phyloP scores from a whole-genome alignment of 2,888 invertebrate species.

The Drosophila mulleri region DNA sequence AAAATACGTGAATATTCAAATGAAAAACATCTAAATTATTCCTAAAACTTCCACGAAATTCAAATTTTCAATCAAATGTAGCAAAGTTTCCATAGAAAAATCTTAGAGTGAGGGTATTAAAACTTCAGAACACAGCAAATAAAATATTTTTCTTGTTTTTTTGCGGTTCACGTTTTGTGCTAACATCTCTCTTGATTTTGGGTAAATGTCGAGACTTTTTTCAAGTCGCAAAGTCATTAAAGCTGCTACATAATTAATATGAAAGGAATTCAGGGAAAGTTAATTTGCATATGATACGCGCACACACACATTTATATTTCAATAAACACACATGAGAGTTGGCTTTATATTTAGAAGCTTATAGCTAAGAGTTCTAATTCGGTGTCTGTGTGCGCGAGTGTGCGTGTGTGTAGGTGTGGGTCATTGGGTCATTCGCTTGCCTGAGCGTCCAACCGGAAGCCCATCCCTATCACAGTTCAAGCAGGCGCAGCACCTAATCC shows the following conservation, averaged over 20 bases:
- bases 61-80: background rate
- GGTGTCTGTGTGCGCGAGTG: background rate
- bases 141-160: background rate
- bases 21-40: background rate
- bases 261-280: conserved; percentile 23
- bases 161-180: background rate
- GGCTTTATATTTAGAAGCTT: conserved; percentile 27
- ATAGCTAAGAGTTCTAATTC: background rate
- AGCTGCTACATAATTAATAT: conserved; percentile 48
- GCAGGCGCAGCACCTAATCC: conserved; percentile 40
- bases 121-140: no score
- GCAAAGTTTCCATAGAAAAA: no score
- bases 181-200: background rate
- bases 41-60: background rate
- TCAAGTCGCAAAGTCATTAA: conserved; percentile 47
- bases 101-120: background rate
- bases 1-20: background rate
- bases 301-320: conserved; percentile 6
- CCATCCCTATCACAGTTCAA: conserved; percentile 23
- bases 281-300: conserved; percentile 42
- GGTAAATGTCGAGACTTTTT: conserved; percentile 24
- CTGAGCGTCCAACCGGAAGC: conserved; percentile 11
- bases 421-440: conserved; percentile 43
- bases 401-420: conserved; percentile 1
- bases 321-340: conserved; percentile 14